These are phyloP conservation scores for Camponotus floridanus DNA, from an alignment of 1,140 invertebrate genomes.

Conservation along the genomic window DNA sequence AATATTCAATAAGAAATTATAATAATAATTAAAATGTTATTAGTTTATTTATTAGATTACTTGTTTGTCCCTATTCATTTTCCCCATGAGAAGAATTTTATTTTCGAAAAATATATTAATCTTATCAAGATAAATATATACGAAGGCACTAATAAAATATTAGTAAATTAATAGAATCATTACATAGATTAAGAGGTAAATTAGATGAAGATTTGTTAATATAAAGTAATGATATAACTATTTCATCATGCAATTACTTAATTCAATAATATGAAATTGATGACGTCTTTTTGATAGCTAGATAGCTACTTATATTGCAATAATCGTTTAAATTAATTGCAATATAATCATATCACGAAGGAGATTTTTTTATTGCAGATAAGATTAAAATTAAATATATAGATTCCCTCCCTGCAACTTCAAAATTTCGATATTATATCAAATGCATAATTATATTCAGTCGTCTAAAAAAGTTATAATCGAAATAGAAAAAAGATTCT, in stretches of 20 bases:
- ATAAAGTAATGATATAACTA: not conserved
- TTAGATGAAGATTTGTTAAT: not conserved
- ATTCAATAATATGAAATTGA: not conserved
- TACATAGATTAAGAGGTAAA: not conserved
- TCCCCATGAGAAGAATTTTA: not conserved
- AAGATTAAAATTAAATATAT: not conserved
- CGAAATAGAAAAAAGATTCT: no score
- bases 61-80: not conserved
- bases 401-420: not conserved
- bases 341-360: slow-evolving; percentile 37
- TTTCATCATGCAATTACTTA: not conserved
- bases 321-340: slow-evolving; percentile 52
- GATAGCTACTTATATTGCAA: slow-evolving; percentile 32
- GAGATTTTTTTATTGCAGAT: slow-evolving; percentile 3
- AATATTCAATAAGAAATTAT: not conserved
- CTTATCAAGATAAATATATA: not conserved
- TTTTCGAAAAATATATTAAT: not conserved
- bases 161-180: not conserved
- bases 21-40: not conserved
- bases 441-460: not conserved
- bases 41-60: no score
- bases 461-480: no score
- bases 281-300: not conserved
- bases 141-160: not conserved
- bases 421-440: not conserved